A percentile compares a stretch with the other conserved stretches of the same genome.
Evolutionary conservation across 2,888 invertebrate genomes (phyloP).

Genomic region (Cataglyphis livida): DNA sequence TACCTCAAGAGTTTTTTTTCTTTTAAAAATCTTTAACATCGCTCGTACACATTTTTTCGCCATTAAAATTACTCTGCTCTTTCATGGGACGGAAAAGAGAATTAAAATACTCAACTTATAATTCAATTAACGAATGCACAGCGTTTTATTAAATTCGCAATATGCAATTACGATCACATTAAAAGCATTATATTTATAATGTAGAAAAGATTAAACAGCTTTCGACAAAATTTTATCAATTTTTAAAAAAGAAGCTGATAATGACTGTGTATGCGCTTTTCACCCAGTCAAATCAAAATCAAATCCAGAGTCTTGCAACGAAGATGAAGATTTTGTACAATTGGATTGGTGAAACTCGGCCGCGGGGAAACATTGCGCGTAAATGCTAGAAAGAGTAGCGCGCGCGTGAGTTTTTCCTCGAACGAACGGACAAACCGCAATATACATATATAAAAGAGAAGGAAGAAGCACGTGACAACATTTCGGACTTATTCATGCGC

Average conservation of each 20-base stretch:
- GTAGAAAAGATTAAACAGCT: not conserved
- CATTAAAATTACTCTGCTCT: not conserved
- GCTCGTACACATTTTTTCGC: not conserved
- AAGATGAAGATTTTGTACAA: not conserved
- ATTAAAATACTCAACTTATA: not conserved
- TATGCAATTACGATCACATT: not conserved
- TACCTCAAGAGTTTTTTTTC: not conserved
- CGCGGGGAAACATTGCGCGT: conserved; percentile 20
- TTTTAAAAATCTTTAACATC: not conserved
- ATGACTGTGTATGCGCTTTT: not conserved
- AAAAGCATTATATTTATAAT: conserved; percentile 5
- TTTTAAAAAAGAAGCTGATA: conserved; percentile 6
- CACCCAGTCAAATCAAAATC: conserved; percentile 4
- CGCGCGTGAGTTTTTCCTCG: not conserved
- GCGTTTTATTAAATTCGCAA: not conserved
- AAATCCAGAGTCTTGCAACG: not conserved
- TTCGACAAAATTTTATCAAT: not conserved
- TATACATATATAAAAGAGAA: not conserved
- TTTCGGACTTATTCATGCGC: conserved; percentile 32
- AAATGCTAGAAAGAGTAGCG: conserved; percentile 8
- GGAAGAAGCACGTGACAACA: conserved; percentile 28
- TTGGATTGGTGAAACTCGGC: conserved; percentile 25
- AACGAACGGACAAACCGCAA: not conserved
- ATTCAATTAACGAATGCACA: not conserved
- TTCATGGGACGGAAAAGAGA: not conserved